These are phyloP conservation scores for Bungarus multicinctus DNA, from an alignment of 2,113 vertebrate genomes.

Conservation along the genomic window DNA sequence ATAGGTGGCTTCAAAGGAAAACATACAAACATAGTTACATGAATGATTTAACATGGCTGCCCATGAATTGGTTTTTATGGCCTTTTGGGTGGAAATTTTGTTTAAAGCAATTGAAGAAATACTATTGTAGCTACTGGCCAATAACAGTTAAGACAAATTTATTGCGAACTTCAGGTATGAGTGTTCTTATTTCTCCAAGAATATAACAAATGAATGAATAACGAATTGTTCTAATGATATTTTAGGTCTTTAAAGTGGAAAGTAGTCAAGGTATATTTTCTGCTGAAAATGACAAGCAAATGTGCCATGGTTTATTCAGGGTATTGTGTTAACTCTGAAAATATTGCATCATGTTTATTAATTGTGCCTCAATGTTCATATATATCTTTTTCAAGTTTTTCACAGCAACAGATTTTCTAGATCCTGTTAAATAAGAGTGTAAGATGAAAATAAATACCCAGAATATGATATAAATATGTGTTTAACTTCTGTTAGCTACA, in stretches of 20 bases:
- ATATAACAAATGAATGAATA: not conserved
- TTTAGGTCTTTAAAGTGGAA: not conserved
- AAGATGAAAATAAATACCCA: not conserved
- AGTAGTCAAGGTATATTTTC: not conserved
- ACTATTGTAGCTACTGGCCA: not conserved
- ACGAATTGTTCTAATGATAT: not conserved
- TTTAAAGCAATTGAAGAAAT: not conserved
- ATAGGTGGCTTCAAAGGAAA: not conserved
- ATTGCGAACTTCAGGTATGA: not conserved
- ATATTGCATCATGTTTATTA: not conserved
- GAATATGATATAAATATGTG: not conserved
- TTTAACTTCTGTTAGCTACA: not conserved
- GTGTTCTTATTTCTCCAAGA: not conserved
- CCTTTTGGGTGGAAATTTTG: not conserved
- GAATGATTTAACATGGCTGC: not conserved
- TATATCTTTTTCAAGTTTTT: not conserved
- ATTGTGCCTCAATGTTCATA: not conserved
- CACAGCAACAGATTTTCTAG: not conserved
- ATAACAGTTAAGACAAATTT: not conserved
- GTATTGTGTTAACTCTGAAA: not conserved
- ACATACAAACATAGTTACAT: not conserved
- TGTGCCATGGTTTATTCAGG: constrained; percentile 8
- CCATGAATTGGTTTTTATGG: not conserved
- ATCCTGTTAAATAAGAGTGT: not conserved
- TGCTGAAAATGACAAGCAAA: not conserved